Base-by-base conservation (phyloP, 2,888 invertebrate species). In the Volucella bombylans region DNA sequence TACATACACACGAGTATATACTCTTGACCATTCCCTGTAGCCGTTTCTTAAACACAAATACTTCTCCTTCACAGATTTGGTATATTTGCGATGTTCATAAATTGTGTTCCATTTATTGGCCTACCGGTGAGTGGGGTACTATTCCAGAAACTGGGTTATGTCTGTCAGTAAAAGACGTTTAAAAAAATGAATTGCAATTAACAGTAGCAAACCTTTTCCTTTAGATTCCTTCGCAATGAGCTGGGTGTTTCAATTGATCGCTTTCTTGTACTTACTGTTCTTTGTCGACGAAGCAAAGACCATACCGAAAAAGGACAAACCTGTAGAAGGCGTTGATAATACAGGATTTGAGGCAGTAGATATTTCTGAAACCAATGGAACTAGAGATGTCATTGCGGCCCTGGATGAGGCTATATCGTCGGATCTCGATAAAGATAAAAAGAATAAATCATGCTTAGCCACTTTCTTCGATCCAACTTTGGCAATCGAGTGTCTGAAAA, bases 381-480 rank as follows among this genome's bases (percentile, higher is more conserved):
- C 88, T 8, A 61, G 86, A 8, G 88, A 87, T 14, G 90, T 90
- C 62, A 89, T 90, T 54, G 89, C 90, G 0, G 90, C 89, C 11
- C 90, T 91, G 52, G 89, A 90, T 69, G 79, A 79, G 23, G 77
- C 77, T 1, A 73, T 67, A 31, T 87, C 89, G 0, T 18, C 86
- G 6, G 87, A 85, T 8, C 76, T 85, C 4, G 87, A 87, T 12
- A 86, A 88, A 0, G 31, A 31, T 31, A 57, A 50, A 31, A 55
- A 57, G 3, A 87, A 87, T 18, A 86, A 87, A 62, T 89, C 90
- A 11, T 88, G 89, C 10, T 55, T 90, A 0, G 81, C 87, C 0
- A 90, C 91, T 64, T 91, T 92, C 45, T 92, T 92, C 31, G 91
- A 92, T 89, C 91, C 90, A 1, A 89, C 90, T 1, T 87, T 92